Percentiles rank a stretch among this genome's conserved stretches.
Conservation (phyloP, 2,113 vertebrate species). For the Talpa occidentalis region DNA sequence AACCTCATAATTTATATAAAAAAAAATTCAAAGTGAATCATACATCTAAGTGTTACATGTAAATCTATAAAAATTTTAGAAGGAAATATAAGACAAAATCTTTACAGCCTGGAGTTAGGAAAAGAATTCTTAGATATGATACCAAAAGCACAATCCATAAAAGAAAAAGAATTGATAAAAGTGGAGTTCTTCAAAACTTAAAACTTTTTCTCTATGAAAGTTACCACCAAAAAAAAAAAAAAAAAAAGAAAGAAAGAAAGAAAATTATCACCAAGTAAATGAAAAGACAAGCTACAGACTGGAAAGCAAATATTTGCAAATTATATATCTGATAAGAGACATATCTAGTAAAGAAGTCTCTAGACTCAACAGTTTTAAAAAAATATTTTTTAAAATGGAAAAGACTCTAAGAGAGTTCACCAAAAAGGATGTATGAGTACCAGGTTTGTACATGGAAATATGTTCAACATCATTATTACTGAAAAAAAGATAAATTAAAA, state of each 20-base stretch:
- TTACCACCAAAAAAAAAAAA: too few species aligned
- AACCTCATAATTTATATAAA: neutral
- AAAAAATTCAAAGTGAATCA: neutral
- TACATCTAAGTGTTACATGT: neutral
- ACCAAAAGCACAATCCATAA: neutral
- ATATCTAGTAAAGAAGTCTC: neutral
- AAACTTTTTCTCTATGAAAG: neutral
- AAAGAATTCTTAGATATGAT: neutral
- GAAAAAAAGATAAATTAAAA: neutral
- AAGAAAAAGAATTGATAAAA: neutral
- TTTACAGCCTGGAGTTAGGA: neutral
- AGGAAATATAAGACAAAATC: neutral
- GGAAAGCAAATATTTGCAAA: neutral
- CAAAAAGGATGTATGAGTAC: neutral
- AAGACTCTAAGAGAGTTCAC: neutral
- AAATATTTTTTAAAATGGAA: neutral
- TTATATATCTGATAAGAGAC: neutral
- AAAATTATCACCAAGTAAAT: too few species aligned
- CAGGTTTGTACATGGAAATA: neutral
- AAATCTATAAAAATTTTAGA: constrained; percentile 19
- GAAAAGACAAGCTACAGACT: too few species aligned
- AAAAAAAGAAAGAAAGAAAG: too few species aligned
- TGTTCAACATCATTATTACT: too few species aligned
- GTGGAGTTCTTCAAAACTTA: neutral
- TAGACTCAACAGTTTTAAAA: neutral